Base-by-base conservation (phyloP, 2,888 invertebrate genomes). In the Leucozona laternaria region DNA sequence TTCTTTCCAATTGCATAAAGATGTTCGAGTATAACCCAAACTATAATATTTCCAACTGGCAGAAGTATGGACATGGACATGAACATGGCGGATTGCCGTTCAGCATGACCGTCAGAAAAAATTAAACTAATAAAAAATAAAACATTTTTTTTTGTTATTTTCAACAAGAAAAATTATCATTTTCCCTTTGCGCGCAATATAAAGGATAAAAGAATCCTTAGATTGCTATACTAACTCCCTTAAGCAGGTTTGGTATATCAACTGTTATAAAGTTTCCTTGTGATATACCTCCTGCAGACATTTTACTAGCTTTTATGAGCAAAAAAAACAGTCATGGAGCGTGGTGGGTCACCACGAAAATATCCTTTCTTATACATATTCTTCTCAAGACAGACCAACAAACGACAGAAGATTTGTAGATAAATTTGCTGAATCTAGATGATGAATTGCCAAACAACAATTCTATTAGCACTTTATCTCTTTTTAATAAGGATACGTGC, bases 401-500 rank as follows among this genome's bases (percentile, higher is more conserved):
- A 28, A 55, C 48, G 72, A 85, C 76, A 80, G 72, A 45, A 78
- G 85, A 81, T 85, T 81, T 85, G 85, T 77, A 68, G 77, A 85
- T 85, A 85, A 85, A 85, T 85, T 85, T 81, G 72, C 81, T 72
- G 58, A 81, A 85, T 73, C 85, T 64, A 62, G 77, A 85, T 85
- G 85, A 85, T 85, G 85, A 81, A 85, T 85, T 81, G 81, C 77
- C 85, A 73, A 81, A 85, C 85, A 85, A 73, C 77, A 60, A 53
- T 81, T 85, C 81, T 81, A 85, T 85, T 85, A 85, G 81, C 81
- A 81, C 55, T 81, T 85, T 81, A 85, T 85, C 68, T 81, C 77
- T 81, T 85, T 85, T 77, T 68, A 68, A 77, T 77, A 58, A 68
- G 58, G 68, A 68, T 45, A 43, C 57, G 53, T 64, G 77, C 57